These are phyloP conservation scores for Belonocnema kinseyi DNA, from an alignment of 1,140 invertebrate species.

Conservation along the genomic window DNA sequence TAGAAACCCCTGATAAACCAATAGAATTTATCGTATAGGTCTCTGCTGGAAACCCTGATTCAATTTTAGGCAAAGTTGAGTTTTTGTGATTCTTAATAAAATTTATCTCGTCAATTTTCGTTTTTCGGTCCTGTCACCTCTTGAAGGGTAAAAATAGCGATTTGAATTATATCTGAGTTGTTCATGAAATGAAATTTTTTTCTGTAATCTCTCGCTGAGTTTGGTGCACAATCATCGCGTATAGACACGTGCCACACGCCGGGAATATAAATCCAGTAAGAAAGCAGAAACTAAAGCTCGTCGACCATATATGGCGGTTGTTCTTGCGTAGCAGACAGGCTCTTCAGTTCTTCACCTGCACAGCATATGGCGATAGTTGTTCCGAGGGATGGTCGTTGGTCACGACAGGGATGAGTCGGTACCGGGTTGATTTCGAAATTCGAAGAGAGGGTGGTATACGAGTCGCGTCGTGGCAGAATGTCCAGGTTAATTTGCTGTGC, in stretches of 20 bases:
- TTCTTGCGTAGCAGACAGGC: conserved; percentile 41
- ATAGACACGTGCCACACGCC: conserved; percentile 48
- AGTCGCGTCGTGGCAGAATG: conserved; percentile 48
- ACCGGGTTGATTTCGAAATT: conserved; percentile 51
- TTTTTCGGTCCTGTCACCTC: conserved; percentile 8
- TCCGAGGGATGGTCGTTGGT: conserved; percentile 59
- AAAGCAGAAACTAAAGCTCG: conserved; percentile 46
- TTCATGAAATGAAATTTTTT: not conserved
- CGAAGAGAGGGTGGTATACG: conserved; percentile 44
- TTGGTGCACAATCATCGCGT: conserved; percentile 1
- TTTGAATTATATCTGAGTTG: conserved; percentile 1
- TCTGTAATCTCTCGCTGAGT: not conserved
- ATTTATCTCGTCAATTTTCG: not conserved
- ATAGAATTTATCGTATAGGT: no score
- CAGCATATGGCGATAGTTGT: conserved; percentile 59
- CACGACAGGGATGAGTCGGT: conserved; percentile 55
- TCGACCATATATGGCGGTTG: conserved; percentile 39
- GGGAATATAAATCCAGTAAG: conserved; percentile 50
- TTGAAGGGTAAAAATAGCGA: conserved; percentile 1
- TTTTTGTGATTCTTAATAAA: not conserved
- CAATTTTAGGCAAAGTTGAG: no score
- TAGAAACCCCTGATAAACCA: no score
- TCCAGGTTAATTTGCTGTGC: conserved; percentile 64
- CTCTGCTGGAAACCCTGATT: no score
- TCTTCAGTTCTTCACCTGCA: conserved; percentile 59